These are phyloP conservation scores for Mobula birostris DNA, from an alignment of 2,113 vertebrate genomes.

Conservation along the genomic window DNA sequence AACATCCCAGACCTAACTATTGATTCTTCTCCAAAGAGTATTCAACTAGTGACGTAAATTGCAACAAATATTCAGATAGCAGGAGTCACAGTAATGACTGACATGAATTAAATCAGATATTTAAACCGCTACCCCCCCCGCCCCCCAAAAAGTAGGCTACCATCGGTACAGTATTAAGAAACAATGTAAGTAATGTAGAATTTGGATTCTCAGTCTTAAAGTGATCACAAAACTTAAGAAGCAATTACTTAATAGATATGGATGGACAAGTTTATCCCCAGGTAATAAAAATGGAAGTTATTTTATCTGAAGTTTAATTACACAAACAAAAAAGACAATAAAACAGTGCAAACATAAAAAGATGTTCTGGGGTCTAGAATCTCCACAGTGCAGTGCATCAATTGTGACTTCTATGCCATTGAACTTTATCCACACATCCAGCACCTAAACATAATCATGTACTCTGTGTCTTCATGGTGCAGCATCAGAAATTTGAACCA, in stretches of 20 bases:
- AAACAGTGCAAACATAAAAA: background rate
- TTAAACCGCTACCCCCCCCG: background rate
- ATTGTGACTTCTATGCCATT: too few relatives aligned
- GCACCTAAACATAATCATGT: too few relatives aligned
- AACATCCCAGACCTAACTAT: background rate
- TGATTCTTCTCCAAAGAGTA: background rate
- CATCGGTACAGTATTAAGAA: background rate
- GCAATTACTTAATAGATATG: background rate
- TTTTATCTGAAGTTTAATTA: background rate
- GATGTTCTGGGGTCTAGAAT: background rate
- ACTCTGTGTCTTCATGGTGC: too few relatives aligned
- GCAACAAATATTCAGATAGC: background rate
- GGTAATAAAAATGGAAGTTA: background rate
- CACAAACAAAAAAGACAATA: background rate
- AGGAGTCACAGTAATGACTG: background rate
- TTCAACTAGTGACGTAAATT: background rate
- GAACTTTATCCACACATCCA: too few relatives aligned
- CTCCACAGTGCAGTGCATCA: too few relatives aligned
- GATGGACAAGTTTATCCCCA: background rate
- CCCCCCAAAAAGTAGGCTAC: too few relatives aligned
- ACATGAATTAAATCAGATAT: background rate
- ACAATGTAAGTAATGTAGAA: background rate
- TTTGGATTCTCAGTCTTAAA: background rate
- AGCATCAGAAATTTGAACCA: too few relatives aligned
- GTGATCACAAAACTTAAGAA: background rate